Percentiles rank a stretch among this genome's conserved stretches.
Evolutionary conservation across 2,113 vertebrate species (phyloP).

Genomic region (Myotis brandtii): DNA sequence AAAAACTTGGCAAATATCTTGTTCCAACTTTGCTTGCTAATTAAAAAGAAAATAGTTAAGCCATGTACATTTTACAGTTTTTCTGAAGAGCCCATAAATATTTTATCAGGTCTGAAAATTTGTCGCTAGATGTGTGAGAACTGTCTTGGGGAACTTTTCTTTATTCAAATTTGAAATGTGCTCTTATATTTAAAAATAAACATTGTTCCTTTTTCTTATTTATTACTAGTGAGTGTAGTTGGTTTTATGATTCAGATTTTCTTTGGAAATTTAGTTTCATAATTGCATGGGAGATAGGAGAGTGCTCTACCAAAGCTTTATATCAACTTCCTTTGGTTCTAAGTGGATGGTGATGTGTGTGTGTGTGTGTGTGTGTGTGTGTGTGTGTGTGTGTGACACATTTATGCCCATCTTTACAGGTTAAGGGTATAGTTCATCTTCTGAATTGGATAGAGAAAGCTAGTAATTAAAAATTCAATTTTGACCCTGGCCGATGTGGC

Average conservation of each 20-base stretch:
- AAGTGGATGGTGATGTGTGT: neutral
- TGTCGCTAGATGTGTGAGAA: neutral
- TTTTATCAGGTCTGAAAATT: slow-evolving; percentile 49
- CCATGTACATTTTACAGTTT: neutral
- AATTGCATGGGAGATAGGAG: neutral
- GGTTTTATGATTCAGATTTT: neutral
- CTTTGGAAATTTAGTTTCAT: neutral
- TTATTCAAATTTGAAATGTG: slow-evolving; percentile 13
- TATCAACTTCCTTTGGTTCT: neutral
- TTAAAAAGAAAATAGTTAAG: slow-evolving; percentile 45
- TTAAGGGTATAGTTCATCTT: neutral
- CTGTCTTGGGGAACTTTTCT: neutral
- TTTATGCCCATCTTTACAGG: neutral
- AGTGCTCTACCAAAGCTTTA: neutral
- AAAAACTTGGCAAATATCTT: slow-evolving; percentile 19
- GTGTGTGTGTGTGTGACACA: neutral
- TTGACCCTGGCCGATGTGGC: neutral
- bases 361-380: neutral
- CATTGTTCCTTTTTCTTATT: neutral
- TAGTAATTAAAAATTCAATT: neutral
- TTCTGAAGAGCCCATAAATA: neutral
- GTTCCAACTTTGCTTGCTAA: neutral
- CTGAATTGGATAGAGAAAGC: neutral
- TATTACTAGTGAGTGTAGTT: neutral
- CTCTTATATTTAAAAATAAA: slow-evolving; percentile 37